A percentile compares a stretch with the other conserved stretches of the same genome.
Evolutionary conservation across 2,113 vertebrate genomes (phyloP).

Genomic region (Parus major): DNA sequence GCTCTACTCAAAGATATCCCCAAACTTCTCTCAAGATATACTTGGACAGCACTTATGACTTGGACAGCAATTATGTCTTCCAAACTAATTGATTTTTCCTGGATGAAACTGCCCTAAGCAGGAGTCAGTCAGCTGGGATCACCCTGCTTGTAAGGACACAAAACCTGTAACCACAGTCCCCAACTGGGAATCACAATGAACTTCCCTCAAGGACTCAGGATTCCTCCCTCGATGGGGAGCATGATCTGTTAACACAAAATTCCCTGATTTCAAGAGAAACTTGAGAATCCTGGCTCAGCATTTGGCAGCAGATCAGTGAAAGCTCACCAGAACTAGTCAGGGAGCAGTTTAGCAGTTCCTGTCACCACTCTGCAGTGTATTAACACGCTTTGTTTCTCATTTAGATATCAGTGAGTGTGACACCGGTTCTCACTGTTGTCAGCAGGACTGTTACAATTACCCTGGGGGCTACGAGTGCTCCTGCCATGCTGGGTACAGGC

Average conservation of each 20-base stretch:
- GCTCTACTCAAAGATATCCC: background rate
- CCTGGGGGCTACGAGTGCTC: constrained; percentile 92
- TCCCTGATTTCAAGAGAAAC: background rate
- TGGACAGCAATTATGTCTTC: background rate
- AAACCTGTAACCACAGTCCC: background rate
- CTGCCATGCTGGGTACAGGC: constrained; percentile 86
- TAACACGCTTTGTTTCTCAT: background rate
- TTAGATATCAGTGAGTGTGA: constrained; percentile 89
- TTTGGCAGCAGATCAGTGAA: background rate
- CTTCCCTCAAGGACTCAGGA: background rate
- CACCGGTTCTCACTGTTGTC: constrained; percentile 81
- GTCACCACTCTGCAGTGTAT: background rate
- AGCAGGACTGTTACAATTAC: constrained; percentile 90
- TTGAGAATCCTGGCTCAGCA: background rate
- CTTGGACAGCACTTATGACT: background rate
- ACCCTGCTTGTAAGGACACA: background rate
- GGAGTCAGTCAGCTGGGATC: background rate
- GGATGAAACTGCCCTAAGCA: background rate
- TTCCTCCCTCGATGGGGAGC: background rate
- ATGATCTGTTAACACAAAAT: background rate
- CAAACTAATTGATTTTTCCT: background rate
- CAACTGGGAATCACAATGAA: background rate
- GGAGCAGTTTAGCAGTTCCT: background rate
- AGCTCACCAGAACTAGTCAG: background rate
- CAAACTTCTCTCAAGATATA: background rate